Conservation (phyloP, 2,888 invertebrate genomes). For the Odontothrips loti region DNA sequence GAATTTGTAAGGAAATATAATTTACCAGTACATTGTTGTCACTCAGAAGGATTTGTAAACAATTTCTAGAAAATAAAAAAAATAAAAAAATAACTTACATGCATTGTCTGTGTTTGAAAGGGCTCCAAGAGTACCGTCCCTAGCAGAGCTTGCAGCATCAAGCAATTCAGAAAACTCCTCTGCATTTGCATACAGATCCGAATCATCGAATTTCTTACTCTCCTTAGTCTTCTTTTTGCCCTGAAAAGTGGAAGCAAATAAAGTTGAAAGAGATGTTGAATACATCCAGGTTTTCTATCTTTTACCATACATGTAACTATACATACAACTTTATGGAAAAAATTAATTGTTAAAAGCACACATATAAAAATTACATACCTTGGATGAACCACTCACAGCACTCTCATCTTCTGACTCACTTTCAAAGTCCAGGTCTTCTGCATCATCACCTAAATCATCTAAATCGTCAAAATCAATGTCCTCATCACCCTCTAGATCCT, state of each 20-base stretch:
- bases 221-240: conserved; percentile 28
- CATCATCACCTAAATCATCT: conserved; percentile 45
- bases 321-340: too few species aligned
- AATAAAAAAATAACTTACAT: conserved; percentile 47
- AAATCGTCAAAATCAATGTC: conserved; percentile 45
- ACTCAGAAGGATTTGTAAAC: not conserved
- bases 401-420: conserved; percentile 37
- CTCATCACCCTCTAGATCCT: conserved; percentile 47
- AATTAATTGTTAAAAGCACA: too few species aligned
- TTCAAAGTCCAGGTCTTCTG: conserved; percentile 38
- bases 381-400: conserved; percentile 27
- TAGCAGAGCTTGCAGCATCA: conserved; percentile 72
- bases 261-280: not conserved
- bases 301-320: too few species aligned
- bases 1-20: conserved; percentile 30
- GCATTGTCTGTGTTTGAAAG: conserved; percentile 73
- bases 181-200: conserved; percentile 71
- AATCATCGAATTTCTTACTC: conserved; percentile 37
- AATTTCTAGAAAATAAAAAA: conserved; percentile 32
- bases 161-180: conserved; percentile 85
- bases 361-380: not conserved
- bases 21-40: too few species aligned
- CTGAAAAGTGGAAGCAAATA: not conserved
- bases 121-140: conserved; percentile 63
- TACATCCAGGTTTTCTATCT: too few species aligned